Evolutionary conservation across 2,888 invertebrate genomes (phyloP).

Genomic region (Agrenia bidenticulata): DNA sequence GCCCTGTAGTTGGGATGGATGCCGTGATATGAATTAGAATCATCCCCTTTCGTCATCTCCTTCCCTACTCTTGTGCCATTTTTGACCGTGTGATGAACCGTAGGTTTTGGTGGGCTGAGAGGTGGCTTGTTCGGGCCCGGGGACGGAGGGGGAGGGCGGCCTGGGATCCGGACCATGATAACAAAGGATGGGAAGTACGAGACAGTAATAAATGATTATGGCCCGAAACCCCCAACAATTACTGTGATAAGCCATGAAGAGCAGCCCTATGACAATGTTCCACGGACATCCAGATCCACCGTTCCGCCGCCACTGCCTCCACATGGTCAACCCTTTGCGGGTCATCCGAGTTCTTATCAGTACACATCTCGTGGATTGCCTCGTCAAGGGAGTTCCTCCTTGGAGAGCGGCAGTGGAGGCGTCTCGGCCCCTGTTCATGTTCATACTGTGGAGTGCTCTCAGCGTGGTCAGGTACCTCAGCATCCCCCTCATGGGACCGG

Average conservation of each 20-base stretch:
- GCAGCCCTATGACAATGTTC: constrained; percentile 55
- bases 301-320: constrained; percentile 56
- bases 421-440: constrained; percentile 64
- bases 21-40: no score
- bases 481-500: constrained; percentile 51
- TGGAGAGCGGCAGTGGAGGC: constrained; percentile 66
- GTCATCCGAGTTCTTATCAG: constrained; percentile 46
- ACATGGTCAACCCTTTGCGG: constrained; percentile 36
- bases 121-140: constrained; percentile 56
- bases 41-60: no score
- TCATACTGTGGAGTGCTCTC: constrained; percentile 74
- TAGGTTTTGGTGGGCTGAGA: constrained; percentile 45
- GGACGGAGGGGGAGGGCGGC: constrained; percentile 56
- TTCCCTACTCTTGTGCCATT: no score
- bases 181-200: constrained; percentile 59
- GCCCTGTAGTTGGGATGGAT: no score
- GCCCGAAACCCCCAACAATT: constrained; percentile 54
- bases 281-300: constrained; percentile 58
- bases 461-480: constrained; percentile 50
- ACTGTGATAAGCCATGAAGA: constrained; percentile 84
- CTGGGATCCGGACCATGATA: constrained; percentile 55
- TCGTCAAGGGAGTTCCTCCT: constrained; percentile 63
- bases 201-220: constrained; percentile 66
- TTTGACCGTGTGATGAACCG: no score
- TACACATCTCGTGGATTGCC: constrained; percentile 51